These are phyloP conservation scores for Perca schrenkii DNA, from an alignment of 2,113 vertebrate genomes.

Conservation along the genomic window DNA sequence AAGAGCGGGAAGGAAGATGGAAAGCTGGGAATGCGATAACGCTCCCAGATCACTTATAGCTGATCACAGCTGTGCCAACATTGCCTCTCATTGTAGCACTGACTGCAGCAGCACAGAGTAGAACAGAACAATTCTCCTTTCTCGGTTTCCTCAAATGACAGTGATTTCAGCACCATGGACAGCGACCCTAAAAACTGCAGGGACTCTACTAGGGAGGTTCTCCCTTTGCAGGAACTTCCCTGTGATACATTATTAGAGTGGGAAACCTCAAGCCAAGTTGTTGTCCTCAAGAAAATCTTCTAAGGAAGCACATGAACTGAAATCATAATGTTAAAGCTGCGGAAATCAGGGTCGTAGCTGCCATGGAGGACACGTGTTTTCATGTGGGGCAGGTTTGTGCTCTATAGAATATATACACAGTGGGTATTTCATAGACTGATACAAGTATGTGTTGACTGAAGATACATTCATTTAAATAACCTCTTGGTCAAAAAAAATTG, in stretches of 20 bases:
- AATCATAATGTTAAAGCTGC: neutral
- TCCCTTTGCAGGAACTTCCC: constrained; percentile 1
- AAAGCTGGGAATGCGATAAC: constrained; percentile 35
- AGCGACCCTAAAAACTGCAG: neutral
- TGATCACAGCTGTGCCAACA: constrained; percentile 33
- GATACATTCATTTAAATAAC: neutral
- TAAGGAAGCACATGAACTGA: neutral
- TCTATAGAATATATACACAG: neutral
- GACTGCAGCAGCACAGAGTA: neutral
- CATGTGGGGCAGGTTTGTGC: neutral
- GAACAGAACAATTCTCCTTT: neutral
- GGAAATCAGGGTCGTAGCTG: neutral
- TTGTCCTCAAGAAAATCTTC: neutral
- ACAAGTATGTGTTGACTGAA: neutral
- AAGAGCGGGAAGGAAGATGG: constrained; percentile 38
- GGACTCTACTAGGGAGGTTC: neutral
- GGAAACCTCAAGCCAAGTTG: neutral
- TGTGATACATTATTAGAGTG: neutral
- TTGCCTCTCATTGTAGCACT: constrained; percentile 4
- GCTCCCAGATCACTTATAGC: constrained; percentile 45
- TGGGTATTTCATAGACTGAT: neutral
- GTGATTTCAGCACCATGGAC: constrained; percentile 57
- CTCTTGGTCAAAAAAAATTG: neutral
- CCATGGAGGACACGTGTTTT: too few species aligned
- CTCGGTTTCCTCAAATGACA: neutral